Evolutionary conservation across 2,888 invertebrate genomes (phyloP), one percentile per base, ranked within the genome.

Genomic region (Dicranocentrus wangi): DNA sequence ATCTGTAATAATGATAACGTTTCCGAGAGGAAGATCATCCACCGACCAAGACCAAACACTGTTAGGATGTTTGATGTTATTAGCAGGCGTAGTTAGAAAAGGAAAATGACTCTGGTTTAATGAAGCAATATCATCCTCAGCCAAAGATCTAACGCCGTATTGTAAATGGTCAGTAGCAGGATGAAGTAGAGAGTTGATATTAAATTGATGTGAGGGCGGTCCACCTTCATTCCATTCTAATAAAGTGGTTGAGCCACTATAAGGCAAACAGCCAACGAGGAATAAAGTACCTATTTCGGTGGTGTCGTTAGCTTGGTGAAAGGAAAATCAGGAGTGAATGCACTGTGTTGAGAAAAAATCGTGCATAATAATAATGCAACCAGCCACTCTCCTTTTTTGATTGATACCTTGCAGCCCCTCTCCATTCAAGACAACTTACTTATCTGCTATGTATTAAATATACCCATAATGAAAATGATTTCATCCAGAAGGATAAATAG

Each of bases 141-240:
- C 66, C 32, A 63, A 61, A 27, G 2, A 13, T 60, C 8, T 8
- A 61, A 60, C n/a, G 10, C 60, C 27, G 27, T 27, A n/a, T 55
- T 55, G 28, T 60, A 43, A 60, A 58, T 63, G 73, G 55, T 65
- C 47, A 42, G 15, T 65, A 51, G 10, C 27, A 19, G 15, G 17
- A n/a, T n/a, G 10, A 13, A 28, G 32, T n/a, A 42, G 63, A 27
- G 39, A 71, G 72, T 51, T 58, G 66, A 68, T 47, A 60, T 76
- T 69, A 77, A 77, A 69, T 77, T 77, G 69, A 77, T 69, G 61
- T 69, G 69, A 77, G 77, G 77, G 77, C 77, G 77, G 76, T 68
- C 60, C 68, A 58, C 76, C 66, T 53, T 75, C 75, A 65, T 60
- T 76, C 58, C 60, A 76, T 21, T 39, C 63, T 73, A 76, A 68